Base-by-base conservation (phyloP, 1,140 invertebrate species). In the Leptopilina boulardi region DNA sequence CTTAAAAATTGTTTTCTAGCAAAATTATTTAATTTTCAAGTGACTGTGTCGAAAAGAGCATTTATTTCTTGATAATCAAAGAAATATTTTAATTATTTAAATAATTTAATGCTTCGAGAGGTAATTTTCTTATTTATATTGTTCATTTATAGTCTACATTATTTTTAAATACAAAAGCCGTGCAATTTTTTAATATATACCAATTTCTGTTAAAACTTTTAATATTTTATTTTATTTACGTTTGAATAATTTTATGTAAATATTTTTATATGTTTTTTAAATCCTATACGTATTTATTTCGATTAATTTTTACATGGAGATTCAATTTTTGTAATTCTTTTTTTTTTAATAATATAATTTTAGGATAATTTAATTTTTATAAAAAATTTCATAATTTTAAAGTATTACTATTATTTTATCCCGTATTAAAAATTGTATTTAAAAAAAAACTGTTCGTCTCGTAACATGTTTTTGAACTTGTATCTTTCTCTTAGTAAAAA, bases 201-300 rank as follows among this genome's bases (percentile, higher is more conserved):
- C 34, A 38, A 38, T 38, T 51, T 18, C 15, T 51, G 47, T 51
- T 51, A n/a, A 51, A 51, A 51, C 3, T 51, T 51, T 18, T n/a
- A 51, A 51, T 51, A 51, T 51, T 51, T 51, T 51, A 51, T 47
- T n/a, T n/a, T 47, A 47, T 51, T 51, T 18, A 51, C 47, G 47
- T n/a, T 51, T 51, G n/a, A 51, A 51, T 51, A 51, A 51, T 51
- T 51, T 51, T 51, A 51, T 51, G 47, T 51, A 51, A 15, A 51
- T 18, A 44, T 11, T 18, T 51, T 18, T 51, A 51, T 51, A 18
- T 18, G 2, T 0, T 51, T 51, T 51, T 51, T 51, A 44, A 44
- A 13, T 38, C 34, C 3, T 38, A 38, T 44, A 47, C 44, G 15
- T 47, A 51, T 51, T 51, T 51, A 18, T 51, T 18, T 51, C n/a